Conservation (phyloP, 2,797 vertebrate genomes). For the Bradypodion ventrale region DNA sequence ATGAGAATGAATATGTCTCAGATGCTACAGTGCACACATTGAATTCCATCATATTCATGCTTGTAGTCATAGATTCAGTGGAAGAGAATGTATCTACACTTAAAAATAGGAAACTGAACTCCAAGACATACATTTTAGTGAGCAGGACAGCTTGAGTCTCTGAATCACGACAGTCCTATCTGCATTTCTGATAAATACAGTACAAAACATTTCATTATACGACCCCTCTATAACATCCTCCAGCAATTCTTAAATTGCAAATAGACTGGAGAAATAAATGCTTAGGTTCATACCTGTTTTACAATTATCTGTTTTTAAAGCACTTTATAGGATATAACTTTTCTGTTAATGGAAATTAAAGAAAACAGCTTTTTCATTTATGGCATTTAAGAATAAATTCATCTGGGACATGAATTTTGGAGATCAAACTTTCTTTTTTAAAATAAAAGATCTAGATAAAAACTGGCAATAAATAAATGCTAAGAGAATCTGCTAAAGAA, state of each 20-base stretch:
- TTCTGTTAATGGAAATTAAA: slow-evolving; percentile 48
- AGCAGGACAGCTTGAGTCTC: not conserved
- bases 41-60: not conserved
- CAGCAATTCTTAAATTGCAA: not conserved
- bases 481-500: slow-evolving; percentile 32
- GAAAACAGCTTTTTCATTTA: slow-evolving; percentile 36
- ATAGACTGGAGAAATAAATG: slow-evolving; percentile 35
- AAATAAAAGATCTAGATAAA: slow-evolving; percentile 40
- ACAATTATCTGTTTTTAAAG: slow-evolving; percentile 43
- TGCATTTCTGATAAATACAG: not conserved
- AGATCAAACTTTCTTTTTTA: slow-evolving; percentile 31
- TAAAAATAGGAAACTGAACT: not conserved
- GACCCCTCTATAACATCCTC: slow-evolving; percentile 8
- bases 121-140: not conserved
- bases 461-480: slow-evolving; percentile 37
- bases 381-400: slow-evolving; percentile 51
- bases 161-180: not conserved
- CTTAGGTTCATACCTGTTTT: slow-evolving; percentile 33
- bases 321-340: slow-evolving; percentile 49
- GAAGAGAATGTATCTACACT: not conserved
- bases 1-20: not conserved
- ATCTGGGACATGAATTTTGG: slow-evolving; percentile 34
- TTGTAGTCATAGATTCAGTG: not conserved
- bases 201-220: not conserved
- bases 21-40: not conserved